Conservation (phyloP, 2,113 vertebrate species). For the Brevimyrus niger region DNA sequence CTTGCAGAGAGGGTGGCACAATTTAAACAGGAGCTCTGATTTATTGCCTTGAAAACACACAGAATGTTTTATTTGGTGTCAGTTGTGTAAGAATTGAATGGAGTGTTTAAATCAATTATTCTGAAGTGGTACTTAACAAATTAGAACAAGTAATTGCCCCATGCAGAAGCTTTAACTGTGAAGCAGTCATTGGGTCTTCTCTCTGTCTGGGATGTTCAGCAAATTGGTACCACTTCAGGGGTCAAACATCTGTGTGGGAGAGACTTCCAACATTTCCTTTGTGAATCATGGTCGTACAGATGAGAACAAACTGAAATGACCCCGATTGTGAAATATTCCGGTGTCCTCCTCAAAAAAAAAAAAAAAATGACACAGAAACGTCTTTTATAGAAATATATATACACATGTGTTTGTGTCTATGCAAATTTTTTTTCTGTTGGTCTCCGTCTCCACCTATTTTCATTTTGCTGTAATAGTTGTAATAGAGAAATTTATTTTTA, state of each 20-base stretch:
- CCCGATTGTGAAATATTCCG: neutral
- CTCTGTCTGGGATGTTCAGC: conserved; percentile 35
- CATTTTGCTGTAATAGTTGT: neutral
- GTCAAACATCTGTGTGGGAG: conserved; percentile 41
- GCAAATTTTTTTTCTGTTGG: neutral
- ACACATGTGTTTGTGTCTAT: neutral
- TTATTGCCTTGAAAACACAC: conserved; percentile 32
- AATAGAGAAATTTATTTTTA: neutral
- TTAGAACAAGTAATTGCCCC: conserved; percentile 60
- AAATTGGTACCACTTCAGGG: conserved; percentile 58
- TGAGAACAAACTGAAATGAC: neutral
- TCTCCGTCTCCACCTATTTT: neutral
- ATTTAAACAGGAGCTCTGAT: conserved; percentile 34
- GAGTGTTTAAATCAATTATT: conserved; percentile 60
- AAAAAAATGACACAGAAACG: neutral
- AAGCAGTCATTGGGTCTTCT: conserved; percentile 60
- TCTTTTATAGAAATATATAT: neutral
- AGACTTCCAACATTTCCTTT: conserved; percentile 41
- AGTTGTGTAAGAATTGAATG: conserved; percentile 53
- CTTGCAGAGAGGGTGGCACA: conserved; percentile 36
- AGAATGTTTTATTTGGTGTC: conserved; percentile 53
- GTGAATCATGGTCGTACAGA: conserved; percentile 5
- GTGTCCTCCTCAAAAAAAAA: neutral
- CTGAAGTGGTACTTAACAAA: conserved; percentile 66
- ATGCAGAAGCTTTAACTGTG: conserved; percentile 54